Evolutionary conservation across 2,888 invertebrate genomes (phyloP), one percentile per base, ranked within the genome.

Genomic region (Stenotaenia linearis): DNA sequence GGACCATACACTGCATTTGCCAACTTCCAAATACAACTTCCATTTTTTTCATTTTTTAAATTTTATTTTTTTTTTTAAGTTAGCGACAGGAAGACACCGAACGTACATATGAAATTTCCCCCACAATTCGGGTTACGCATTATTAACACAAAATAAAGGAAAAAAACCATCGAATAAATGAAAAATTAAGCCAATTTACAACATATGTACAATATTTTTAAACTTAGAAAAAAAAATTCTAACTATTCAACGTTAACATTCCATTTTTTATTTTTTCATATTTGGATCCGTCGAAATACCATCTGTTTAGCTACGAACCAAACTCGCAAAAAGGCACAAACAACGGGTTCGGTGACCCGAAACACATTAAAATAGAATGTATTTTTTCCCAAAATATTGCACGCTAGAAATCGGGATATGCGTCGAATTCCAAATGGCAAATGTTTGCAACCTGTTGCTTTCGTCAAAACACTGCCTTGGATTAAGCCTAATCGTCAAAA

Each of bases 311-410:
- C 18, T n/a, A 56, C 40, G 21, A 56, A 56, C 56, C 56, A 56
- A 56, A 56, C 56, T 56, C 23, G 56, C 56, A 56, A 56, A 56
- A 56, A 56, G 56, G 56, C 56, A 56, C 56, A 56, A 23, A 56
- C 56, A 56, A 18, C 18, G 56, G 15, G 10, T 23, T 18, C 10
- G 6, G 21, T 3, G 9, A n/a, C 56, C 23, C 21, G 1, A 56
- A 56, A 56, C 0, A n/a, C 21, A 56, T 23, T 40, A 40, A 40
- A 40, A 40, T 40, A 40, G 40, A 40, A 40, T 40, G 40, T 40
- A 40, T 15, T 40, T 9, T 5, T 56, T 18, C 21, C 23, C 56
- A 56, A 56, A 56, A 56, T 56, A 56, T 56, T 56, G 56, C 56
- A 56, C 56, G 9, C 56, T 56, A 56, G 21, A 56, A 6, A 56